Evolutionary conservation across 2,888 invertebrate species (phyloP).

Genomic region (Microdon myrmicae): DNA sequence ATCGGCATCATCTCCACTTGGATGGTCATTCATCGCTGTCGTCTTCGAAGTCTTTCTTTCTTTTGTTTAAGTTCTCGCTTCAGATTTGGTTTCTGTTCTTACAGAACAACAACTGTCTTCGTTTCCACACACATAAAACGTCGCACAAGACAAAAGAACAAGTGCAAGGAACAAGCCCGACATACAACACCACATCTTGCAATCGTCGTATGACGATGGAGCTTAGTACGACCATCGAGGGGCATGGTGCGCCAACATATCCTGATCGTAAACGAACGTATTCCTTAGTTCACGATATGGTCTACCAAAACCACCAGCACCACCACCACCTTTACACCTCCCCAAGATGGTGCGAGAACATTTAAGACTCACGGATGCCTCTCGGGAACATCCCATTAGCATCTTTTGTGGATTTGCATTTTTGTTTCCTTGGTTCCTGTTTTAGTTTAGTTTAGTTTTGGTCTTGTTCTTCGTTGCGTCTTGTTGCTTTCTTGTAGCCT

Average conservation of each 20-base stretch:
- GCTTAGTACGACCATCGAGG: no score
- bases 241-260: no score
- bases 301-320: no score
- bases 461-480: conserved; percentile 1
- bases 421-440: conserved; percentile 25
- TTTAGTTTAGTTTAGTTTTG: conserved; percentile 3
- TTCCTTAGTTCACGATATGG: no score
- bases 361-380: conserved; percentile 25
- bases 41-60: not conserved
- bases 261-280: no score
- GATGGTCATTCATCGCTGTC: not conserved
- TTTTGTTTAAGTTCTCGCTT: not conserved
- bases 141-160: conserved; percentile 43
- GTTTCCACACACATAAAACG: conserved; percentile 16
- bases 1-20: not conserved
- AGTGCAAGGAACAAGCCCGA: conserved; percentile 45
- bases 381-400: conserved; percentile 32
- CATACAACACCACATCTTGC: conserved; percentile 40
- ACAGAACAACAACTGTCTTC: no score
- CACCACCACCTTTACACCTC: conserved; percentile 4
- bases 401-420: conserved; percentile 38
- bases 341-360: conserved; percentile 9
- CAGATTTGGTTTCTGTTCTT: conserved; percentile 5
- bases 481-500: not conserved
- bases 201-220: conserved; percentile 33